Conservation (phyloP, 2,113 vertebrate species). For the Emydocephalus ijimae region DNA sequence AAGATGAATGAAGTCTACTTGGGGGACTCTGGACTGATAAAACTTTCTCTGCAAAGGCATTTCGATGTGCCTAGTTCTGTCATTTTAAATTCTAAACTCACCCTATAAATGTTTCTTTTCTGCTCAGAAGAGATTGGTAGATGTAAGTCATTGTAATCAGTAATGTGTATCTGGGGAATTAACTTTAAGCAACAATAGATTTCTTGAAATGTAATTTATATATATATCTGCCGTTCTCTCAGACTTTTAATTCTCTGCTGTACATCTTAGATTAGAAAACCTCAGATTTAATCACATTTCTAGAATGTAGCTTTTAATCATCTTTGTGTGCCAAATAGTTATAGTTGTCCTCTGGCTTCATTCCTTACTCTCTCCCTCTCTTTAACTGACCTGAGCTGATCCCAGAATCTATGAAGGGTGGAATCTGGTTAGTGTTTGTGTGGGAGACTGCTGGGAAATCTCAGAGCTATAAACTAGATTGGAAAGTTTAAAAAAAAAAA, state of each 20-base stretch:
- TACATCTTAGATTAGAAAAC: conserved; percentile 32
- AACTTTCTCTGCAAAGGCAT: conserved; percentile 10
- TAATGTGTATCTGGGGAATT: neutral
- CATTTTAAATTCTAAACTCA: conserved; percentile 24
- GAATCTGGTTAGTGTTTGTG: neutral
- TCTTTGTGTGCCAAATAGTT: neutral
- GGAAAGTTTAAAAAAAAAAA: neutral
- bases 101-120: conserved; percentile 36
- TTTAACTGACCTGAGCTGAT: neutral
- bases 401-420: neutral
- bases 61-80: neutral
- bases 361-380: neutral
- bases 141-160: conserved; percentile 11
- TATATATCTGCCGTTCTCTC: neutral
- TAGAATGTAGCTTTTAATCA: conserved; percentile 20
- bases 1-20: neutral
- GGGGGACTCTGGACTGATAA: neutral
- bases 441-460: neutral
- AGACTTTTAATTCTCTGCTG: conserved; percentile 33
- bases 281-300: conserved; percentile 40
- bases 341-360: conserved; percentile 24
- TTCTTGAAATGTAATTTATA: neutral
- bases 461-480: neutral
- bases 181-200: neutral
- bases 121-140: conserved; percentile 2